phyloP scores from a whole-genome alignment of 2,113 vertebrate species.

The Sylvietta virens region DNA sequence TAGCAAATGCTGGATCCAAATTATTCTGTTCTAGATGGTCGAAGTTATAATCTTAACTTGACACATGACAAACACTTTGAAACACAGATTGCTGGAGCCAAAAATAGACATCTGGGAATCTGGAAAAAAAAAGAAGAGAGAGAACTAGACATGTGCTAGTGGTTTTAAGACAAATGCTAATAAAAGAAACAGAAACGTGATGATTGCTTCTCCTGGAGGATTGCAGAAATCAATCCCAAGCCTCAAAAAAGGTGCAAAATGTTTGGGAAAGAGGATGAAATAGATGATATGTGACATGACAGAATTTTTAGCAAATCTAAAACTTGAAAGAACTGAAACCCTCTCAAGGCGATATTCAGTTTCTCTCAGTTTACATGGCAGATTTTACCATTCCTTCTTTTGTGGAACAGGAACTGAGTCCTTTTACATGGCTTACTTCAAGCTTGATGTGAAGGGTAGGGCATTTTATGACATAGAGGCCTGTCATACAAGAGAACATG shows the following conservation, averaged over 20 bases:
- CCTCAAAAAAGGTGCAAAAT: conserved; percentile 16
- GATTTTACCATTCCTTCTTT: background rate
- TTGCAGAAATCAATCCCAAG: conserved; percentile 20
- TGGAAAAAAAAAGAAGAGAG: background rate
- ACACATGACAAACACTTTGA: conserved; percentile 47
- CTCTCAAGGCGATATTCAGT: background rate
- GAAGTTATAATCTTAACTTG: conserved; percentile 30
- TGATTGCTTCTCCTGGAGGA: conserved; percentile 20
- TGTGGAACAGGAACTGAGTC: background rate
- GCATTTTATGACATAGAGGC: background rate
- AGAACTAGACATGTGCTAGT: conserved; percentile 33
- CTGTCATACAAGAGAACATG: background rate
- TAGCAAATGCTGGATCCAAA: background rate
- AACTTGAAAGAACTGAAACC: background rate
- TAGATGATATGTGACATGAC: background rate
- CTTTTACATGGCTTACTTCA: background rate
- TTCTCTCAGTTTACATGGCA: background rate
- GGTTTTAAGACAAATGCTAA: conserved; percentile 53
- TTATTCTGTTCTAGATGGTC: conserved; percentile 24
- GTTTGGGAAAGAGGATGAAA: background rate
- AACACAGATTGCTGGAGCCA: conserved; percentile 47
- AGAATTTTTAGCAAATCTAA: conserved; percentile 29
- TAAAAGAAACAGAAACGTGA: conserved; percentile 50
- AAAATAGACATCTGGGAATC: conserved; percentile 50
- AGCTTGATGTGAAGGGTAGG: background rate